Base-by-base conservation (phyloP, 64 coral and sea anemone species). In the Anthopleura sola region DNA sequence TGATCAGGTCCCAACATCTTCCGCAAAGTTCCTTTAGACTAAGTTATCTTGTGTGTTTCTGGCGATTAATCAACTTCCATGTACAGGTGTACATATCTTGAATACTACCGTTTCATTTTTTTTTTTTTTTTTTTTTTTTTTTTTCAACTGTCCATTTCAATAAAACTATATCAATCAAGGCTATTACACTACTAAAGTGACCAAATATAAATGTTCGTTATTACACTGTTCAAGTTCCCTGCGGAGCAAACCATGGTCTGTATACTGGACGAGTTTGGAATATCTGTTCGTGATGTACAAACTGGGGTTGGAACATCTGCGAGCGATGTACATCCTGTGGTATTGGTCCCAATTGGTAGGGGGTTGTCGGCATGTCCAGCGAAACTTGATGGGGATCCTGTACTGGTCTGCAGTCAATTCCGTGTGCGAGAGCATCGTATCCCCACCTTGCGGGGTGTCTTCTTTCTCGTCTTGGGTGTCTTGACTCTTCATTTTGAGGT, bases 51-150 rank as follows among this genome's bases (percentile, higher is more conserved):
- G 33, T 77, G 75, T 77, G 29, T 37, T 77, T 37, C 75, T 39
- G 29, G 75, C 33, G 75, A 77, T 37, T 77, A 38, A 2, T 37
- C 75, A 77, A 32, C 75, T 32, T 77, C 1, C 29, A 77, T 77
- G 75, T 77, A 77, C 75, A 8, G n/a, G 33, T 75, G 68, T 75
- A 75, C 68, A 75, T 75, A 5, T 15, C 26, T 56, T 75, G 68
- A 75, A 75, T 75, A 75, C 34, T 32, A 3, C 15, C 68, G 34
- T 75, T 75, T 75, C 68, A 5, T 75, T 37, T 75, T 75, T 75
- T 75, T 75, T 75, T 75, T 75, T 75, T 75, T 75, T 77, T 77
- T 77, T 77, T 38, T n/a, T n/a, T n/a, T n/a, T n/a, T n/a, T n/a
- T n/a, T n/a, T n/a, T n/a, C n/a, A n/a, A n/a, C n/a, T 77, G 3